A percentile compares a stretch with the other conserved stretches of the same genome.
Evolutionary conservation across 2,797 vertebrate genomes (phyloP).

Genomic region (Meriones psammophilus): DNA sequence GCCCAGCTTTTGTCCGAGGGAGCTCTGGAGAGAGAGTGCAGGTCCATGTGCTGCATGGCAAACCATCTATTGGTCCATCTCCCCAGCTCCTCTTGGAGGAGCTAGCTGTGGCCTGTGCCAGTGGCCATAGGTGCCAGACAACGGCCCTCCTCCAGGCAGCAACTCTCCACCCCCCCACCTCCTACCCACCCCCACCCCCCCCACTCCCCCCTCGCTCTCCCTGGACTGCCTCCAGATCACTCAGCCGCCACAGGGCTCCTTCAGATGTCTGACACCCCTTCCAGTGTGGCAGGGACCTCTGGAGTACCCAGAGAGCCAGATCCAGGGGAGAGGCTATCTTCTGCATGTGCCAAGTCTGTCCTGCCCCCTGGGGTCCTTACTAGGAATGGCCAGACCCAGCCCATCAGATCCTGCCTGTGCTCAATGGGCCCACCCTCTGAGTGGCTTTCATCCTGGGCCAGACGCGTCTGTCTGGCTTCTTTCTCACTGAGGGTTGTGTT

Average conservation of each 20-base stretch:
- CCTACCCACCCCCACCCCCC: too few relatives aligned
- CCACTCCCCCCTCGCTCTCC: neutral
- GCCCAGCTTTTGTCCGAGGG: neutral
- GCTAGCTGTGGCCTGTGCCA: neutral
- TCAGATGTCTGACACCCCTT: conserved; percentile 24
- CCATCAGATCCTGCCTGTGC: conserved; percentile 18
- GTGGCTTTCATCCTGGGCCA: conserved; percentile 74
- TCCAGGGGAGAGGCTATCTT: neutral
- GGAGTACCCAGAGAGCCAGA: neutral
- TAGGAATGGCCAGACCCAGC: conserved; percentile 40
- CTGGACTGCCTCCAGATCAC: neutral
- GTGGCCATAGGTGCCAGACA: neutral
- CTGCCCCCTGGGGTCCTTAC: neutral
- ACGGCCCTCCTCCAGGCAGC: neutral
- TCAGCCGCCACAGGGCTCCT: neutral
- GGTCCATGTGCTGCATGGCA: neutral
- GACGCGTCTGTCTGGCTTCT: conserved; percentile 53
- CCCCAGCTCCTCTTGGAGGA: neutral
- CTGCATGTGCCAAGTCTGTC: neutral
- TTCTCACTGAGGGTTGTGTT: conserved; percentile 62
- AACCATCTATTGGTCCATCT: neutral
- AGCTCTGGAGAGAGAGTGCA: neutral
- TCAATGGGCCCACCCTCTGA: conserved; percentile 54
- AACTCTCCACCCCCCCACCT: too few relatives aligned
- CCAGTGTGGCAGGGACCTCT: neutral